A percentile compares a stretch with the other conserved stretches of the same genome.
These are phyloP conservation scores for Drosophila rubida DNA, from an alignment of 2,888 invertebrate genomes.

Conservation along the genomic window DNA sequence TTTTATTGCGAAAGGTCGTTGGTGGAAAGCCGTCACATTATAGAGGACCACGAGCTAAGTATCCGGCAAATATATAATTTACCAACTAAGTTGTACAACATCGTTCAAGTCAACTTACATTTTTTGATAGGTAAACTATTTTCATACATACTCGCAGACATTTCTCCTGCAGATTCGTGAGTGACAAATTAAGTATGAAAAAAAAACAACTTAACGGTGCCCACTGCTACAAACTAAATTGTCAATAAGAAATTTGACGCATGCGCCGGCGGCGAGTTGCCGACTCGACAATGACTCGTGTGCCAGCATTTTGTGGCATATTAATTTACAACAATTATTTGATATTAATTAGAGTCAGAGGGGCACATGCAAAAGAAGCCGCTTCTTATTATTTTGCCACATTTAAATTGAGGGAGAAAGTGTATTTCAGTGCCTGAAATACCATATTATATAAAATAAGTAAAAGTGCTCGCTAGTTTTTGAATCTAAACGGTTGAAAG, in stretches of 20 bases:
- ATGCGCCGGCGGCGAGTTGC: background rate
- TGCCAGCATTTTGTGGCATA: constrained; percentile 49
- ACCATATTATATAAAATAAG: constrained; percentile 24
- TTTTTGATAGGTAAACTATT: background rate
- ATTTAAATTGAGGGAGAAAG: constrained; percentile 62
- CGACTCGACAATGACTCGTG: constrained; percentile 25
- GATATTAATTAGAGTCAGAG: constrained; percentile 62
- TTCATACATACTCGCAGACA: background rate
- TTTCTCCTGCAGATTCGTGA: constrained; percentile 57
- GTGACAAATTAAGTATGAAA: constrained; percentile 65
- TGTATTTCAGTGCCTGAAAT: constrained; percentile 31
- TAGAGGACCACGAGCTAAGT: background rate
- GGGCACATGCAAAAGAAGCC: background rate
- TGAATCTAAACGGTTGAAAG: constrained; percentile 6
- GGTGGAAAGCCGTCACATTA: constrained; percentile 13
- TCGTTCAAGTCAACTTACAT: background rate
- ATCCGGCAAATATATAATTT: constrained; percentile 2
- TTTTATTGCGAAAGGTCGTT: constrained; percentile 40
- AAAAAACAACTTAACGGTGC: constrained; percentile 6
- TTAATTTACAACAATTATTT: constrained; percentile 70
- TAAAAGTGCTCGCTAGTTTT: background rate
- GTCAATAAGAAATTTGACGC: constrained; percentile 36
- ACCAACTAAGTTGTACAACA: background rate
- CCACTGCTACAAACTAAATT: background rate
- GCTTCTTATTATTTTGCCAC: constrained; percentile 28